Evolutionary conservation across 2,113 vertebrate species (phyloP).

Genomic region (Neotoma lepida): DNA sequence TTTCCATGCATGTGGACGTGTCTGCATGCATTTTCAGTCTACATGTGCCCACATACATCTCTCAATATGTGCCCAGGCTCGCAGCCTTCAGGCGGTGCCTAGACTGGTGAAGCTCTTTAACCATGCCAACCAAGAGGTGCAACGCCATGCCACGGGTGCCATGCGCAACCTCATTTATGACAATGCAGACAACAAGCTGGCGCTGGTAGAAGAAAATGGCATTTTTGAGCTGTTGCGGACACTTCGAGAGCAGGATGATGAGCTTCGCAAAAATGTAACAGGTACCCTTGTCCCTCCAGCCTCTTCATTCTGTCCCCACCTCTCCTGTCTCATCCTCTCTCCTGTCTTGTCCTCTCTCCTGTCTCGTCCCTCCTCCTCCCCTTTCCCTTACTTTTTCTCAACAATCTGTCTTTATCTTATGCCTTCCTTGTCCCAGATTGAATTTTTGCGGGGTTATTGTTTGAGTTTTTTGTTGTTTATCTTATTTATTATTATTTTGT

Average conservation of each 20-base stretch:
- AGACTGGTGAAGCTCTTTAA: constrained; percentile 94
- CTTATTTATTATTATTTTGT: not conserved
- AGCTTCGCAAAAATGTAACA: constrained; percentile 96
- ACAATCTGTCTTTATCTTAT: not conserved
- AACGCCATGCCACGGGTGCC: constrained; percentile 94
- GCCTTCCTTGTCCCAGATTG: not conserved
- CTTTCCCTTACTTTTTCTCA: not conserved
- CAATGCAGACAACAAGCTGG: constrained; percentile 92
- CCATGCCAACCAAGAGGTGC: constrained; percentile 94
- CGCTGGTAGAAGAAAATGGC: constrained; percentile 92
- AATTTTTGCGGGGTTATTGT: not conserved
- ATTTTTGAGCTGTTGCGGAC: constrained; percentile 90
- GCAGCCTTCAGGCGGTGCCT: constrained; percentile 91
- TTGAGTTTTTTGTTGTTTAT: not conserved
- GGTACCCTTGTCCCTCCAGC: constrained; percentile 61
- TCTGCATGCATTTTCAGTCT: not conserved
- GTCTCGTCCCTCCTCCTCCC: not conserved
- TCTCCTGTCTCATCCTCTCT: no score
- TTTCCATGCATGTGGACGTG: not conserved
- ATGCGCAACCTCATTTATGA: constrained; percentile 97
- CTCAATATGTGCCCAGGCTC: constrained; percentile 85
- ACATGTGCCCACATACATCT: no score
- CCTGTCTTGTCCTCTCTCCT: no score
- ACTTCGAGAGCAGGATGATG: constrained; percentile 89
- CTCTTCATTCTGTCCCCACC: not conserved